Evolutionary conservation across 2,797 vertebrate species (phyloP).

Genomic region (Macrochelys suwanniensis): DNA sequence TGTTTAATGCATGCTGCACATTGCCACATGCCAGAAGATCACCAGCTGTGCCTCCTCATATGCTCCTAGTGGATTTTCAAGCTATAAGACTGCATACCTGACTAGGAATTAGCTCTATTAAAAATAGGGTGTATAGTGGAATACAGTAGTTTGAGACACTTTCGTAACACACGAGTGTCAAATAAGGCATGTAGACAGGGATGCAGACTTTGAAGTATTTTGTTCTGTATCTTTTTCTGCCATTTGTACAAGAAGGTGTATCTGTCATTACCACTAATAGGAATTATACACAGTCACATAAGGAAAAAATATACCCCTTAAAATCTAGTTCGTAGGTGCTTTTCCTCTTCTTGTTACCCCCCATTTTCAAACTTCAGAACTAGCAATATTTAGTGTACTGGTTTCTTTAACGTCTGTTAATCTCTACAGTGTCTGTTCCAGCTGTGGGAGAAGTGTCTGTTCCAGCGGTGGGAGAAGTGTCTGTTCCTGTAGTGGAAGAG

Average conservation of each 20-base stretch:
- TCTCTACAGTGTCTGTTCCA: background rate
- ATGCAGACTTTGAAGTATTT: fast-evolving
- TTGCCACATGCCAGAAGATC: background rate
- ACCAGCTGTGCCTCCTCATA: background rate
- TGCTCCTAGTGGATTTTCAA: background rate
- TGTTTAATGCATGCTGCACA: background rate
- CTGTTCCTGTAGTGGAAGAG: background rate
- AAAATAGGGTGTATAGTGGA: background rate
- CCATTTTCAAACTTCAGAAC: background rate
- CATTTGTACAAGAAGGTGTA: background rate
- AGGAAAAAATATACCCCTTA: background rate
- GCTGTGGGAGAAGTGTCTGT: background rate
- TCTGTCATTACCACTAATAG: fast-evolving
- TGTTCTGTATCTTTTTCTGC: background rate
- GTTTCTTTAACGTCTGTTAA: fast-evolving
- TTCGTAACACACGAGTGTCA: background rate
- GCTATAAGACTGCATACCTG: background rate
- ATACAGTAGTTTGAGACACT: background rate
- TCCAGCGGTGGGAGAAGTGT: background rate
- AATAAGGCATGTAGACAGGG: fast-evolving
- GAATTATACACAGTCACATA: fast-evolving
- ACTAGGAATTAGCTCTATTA: background rate
- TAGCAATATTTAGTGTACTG: fast-evolving
- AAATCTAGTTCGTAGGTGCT: background rate
- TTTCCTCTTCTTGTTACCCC: too few relatives aligned